These are phyloP conservation scores for Hyalella azteca DNA, from an alignment of 2,888 invertebrate genomes.

Conservation along the genomic window DNA sequence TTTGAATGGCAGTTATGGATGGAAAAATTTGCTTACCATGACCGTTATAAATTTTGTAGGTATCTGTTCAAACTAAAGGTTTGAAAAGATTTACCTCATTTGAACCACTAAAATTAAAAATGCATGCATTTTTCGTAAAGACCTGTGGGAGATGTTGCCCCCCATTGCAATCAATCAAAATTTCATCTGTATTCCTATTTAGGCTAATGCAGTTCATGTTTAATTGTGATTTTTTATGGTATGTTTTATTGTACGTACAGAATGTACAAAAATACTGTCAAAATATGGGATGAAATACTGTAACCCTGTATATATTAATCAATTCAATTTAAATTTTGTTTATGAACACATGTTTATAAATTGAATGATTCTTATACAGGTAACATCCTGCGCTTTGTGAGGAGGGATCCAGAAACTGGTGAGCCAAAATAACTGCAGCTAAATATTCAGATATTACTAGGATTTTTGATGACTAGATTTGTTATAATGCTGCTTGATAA, in stretches of 20 bases:
- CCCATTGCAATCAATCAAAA: background rate
- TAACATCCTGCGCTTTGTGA: constrained; percentile 9
- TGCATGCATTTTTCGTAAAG: background rate
- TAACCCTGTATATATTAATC: background rate
- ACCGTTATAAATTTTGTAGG: background rate
- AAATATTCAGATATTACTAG: background rate
- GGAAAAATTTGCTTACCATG: background rate
- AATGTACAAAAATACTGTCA: background rate
- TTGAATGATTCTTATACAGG: background rate
- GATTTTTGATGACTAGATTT: background rate
- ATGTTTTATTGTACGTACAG: background rate
- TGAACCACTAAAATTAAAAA: background rate
- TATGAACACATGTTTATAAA: background rate
- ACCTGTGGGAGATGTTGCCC: background rate
- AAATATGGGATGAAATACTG: background rate
- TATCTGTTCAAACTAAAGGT: background rate
- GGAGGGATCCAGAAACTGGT: constrained; percentile 5
- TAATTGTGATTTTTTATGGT: background rate
- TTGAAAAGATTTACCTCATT: background rate
- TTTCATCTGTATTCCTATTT: background rate
- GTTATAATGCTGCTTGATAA: background rate
- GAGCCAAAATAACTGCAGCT: background rate
- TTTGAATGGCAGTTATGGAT: too few species aligned
- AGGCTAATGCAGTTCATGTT: background rate
- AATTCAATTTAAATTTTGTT: background rate